phyloP scores from a whole-genome alignment of 2,888 invertebrate genomes.

The Drosophila algonquin region DNA sequence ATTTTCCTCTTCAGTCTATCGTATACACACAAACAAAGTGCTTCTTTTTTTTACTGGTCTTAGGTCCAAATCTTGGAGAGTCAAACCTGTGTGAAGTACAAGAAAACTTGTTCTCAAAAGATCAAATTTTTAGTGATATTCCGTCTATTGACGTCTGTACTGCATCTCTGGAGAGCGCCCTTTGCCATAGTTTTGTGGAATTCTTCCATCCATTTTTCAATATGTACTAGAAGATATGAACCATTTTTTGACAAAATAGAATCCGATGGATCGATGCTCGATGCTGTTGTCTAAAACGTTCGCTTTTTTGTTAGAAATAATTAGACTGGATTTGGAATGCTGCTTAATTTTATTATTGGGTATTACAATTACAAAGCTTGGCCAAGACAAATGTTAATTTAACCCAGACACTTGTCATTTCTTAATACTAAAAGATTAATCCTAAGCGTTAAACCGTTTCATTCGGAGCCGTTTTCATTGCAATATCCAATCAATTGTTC shows the following conservation, averaged over 20 bases:
- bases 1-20: too few species aligned
- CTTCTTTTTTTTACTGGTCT: neutral
- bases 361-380: conserved; percentile 34
- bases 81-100: neutral
- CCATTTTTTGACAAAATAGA: neutral
- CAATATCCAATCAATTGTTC: neutral
- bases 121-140: too few species aligned
- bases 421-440: conserved; percentile 24
- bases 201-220: neutral
- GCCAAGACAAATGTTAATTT: conserved; percentile 38
- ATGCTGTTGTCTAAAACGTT: neutral
- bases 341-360: conserved; percentile 40
- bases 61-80: neutral
- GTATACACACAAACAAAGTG: too few species aligned
- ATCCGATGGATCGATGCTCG: neutral
- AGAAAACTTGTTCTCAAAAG: too few species aligned
- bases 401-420: conserved; percentile 27
- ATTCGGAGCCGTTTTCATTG: conserved; percentile 12
- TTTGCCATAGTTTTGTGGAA: too few species aligned
- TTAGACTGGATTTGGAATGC: conserved; percentile 30
- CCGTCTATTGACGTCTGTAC: too few species aligned
- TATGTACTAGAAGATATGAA: neutral
- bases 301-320: neutral
- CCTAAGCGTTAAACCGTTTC: conserved; percentile 10
- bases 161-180: too few species aligned